phyloP scores from a whole-genome alignment of 2,888 invertebrate genomes.

The Amorpha juglandis region DNA sequence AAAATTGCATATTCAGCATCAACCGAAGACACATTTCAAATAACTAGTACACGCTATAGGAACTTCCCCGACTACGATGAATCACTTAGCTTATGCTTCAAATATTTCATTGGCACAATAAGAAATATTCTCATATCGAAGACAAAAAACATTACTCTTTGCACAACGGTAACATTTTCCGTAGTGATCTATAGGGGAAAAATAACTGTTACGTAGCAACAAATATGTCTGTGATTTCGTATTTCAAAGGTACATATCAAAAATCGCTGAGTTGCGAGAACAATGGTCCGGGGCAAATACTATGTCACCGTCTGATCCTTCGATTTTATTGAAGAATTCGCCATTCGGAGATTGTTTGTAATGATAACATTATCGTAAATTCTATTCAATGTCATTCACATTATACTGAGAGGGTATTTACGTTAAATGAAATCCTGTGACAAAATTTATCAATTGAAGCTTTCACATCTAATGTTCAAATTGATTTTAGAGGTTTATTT shows the following conservation, averaged over 20 bases:
- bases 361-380: conserved; percentile 58
- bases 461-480: conserved; percentile 31
- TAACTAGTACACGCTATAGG: conserved; percentile 68
- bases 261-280: conserved; percentile 61
- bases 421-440: conserved; percentile 30
- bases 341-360: conserved; percentile 48
- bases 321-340: conserved; percentile 53
- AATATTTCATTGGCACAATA: conserved; percentile 51
- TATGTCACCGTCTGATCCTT: conserved; percentile 49
- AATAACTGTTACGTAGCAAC: conserved; percentile 55
- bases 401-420: conserved; percentile 33
- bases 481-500: not conserved
- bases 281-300: conserved; percentile 51
- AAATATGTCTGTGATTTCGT: conserved; percentile 52
- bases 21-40: conserved; percentile 59
- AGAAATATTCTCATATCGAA: conserved; percentile 55
- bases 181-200: conserved; percentile 43
- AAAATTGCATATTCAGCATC: conserved; percentile 70
- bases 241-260: conserved; percentile 63
- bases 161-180: conserved; percentile 47
- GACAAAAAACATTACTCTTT: conserved; percentile 58
- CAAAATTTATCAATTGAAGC: conserved; percentile 34
- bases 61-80: conserved; percentile 57
- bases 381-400: conserved; percentile 55
- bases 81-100: conserved; percentile 56